Conservation (phyloP, 2,888 invertebrate species). For the Raillietiella orientalis region DNA sequence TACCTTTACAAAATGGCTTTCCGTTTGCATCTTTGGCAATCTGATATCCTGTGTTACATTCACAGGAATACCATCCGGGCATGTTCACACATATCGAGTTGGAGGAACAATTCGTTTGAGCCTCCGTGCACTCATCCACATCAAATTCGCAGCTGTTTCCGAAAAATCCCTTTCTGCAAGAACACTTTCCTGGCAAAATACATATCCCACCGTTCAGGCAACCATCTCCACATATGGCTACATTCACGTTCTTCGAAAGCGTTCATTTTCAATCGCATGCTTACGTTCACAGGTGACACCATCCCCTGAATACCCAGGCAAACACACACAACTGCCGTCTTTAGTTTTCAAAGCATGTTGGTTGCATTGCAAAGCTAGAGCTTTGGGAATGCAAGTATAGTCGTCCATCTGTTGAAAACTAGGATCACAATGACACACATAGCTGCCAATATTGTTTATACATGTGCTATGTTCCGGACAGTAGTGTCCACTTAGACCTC, state of each 20-base stretch:
- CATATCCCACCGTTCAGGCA: conserved; percentile 59
- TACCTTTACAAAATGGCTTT: too few species aligned
- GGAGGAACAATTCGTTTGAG: conserved; percentile 32
- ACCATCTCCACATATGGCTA: conserved; percentile 41
- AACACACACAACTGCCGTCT: too few species aligned
- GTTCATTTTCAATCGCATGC: too few species aligned
- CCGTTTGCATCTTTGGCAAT: too few species aligned
- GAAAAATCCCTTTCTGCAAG: conserved; percentile 44
- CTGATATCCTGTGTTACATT: conserved; percentile 46
- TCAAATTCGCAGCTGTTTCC: conserved; percentile 55
- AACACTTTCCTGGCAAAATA: conserved; percentile 36
- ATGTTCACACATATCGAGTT: conserved; percentile 47
- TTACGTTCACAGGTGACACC: conserved; percentile 46
- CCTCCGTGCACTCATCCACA: conserved; percentile 45
- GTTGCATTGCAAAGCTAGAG: too few species aligned
- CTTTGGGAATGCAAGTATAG: conserved; percentile 41
- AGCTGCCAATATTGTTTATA: conserved; percentile 43
- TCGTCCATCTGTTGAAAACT: conserved; percentile 3
- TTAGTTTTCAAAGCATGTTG: too few species aligned
- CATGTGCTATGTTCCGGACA: conserved; percentile 47
- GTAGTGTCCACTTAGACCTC: conserved; percentile 23
- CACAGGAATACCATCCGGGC: conserved; percentile 64
- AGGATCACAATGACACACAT: conserved; percentile 32
- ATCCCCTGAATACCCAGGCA: conserved; percentile 36
- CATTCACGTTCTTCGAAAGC: too few species aligned